These are phyloP conservation scores for Xestia c-nigrum DNA, from an alignment of 2,888 invertebrate genomes.

Conservation along the genomic window DNA sequence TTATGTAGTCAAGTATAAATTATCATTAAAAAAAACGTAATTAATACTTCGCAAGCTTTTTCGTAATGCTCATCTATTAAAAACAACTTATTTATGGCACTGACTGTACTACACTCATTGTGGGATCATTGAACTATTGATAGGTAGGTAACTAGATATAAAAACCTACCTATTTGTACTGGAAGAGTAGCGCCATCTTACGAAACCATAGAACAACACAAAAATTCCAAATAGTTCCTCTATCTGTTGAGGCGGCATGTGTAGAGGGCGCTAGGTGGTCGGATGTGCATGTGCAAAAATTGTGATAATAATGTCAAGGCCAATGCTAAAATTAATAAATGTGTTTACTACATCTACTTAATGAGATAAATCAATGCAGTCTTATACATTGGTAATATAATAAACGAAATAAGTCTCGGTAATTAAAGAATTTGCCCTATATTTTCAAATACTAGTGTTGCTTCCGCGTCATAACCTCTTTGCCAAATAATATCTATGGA, in stretches of 20 bases:
- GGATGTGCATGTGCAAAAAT: constrained; percentile 82
- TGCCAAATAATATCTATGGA: constrained; percentile 71
- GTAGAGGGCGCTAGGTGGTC: constrained; percentile 73
- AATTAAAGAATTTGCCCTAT: constrained; percentile 51
- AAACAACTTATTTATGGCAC: constrained; percentile 57
- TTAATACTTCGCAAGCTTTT: constrained; percentile 35
- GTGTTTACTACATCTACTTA: constrained; percentile 39
- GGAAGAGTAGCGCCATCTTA: constrained; percentile 78
- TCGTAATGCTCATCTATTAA: constrained; percentile 42
- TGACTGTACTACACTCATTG: constrained; percentile 64
- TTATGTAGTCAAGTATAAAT: constrained; percentile 3
- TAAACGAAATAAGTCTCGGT: constrained; percentile 24
- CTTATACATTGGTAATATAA: constrained; percentile 17
- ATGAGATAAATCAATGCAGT: constrained; percentile 36
- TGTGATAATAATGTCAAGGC: constrained; percentile 88
- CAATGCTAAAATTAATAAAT: constrained; percentile 76
- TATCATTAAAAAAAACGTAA: not conserved
- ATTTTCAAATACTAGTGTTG: constrained; percentile 63
- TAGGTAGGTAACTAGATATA: constrained; percentile 66
- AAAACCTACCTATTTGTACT: constrained; percentile 67
- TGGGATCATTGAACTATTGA: constrained; percentile 78
- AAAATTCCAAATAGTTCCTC: constrained; percentile 51
- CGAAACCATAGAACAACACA: constrained; percentile 48
- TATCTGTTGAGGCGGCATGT: constrained; percentile 35
- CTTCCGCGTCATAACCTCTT: constrained; percentile 84